These are phyloP conservation scores for Mormyrus proboscirostris DNA, from an alignment of 2,797 vertebrate genomes.

Conservation along the genomic window DNA sequence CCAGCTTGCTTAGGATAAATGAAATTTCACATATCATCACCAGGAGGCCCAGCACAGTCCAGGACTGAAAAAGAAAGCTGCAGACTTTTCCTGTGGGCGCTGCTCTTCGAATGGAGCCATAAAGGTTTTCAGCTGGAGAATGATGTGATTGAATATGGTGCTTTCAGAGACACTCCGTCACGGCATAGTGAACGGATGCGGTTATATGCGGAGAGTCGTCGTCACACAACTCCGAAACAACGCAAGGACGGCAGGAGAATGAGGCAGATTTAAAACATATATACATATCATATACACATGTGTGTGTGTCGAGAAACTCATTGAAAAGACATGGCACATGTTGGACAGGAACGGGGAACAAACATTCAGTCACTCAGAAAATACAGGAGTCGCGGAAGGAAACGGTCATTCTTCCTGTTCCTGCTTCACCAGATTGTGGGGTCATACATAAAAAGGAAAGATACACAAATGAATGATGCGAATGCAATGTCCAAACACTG, in stretches of 20 bases:
- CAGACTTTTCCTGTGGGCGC: background rate
- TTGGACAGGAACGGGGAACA: conserved; percentile 58
- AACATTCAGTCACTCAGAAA: conserved; percentile 55
- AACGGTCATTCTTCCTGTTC: conserved; percentile 61
- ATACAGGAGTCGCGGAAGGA: conserved; percentile 60
- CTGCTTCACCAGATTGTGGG: conserved; percentile 68
- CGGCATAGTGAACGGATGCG: conserved; percentile 36
- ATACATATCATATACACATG: conserved; percentile 72
- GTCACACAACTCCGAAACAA: conserved; percentile 41
- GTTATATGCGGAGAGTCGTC: conserved; percentile 28
- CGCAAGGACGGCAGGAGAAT: conserved; percentile 43
- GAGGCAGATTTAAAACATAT: conserved; percentile 59
- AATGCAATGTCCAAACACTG: conserved; percentile 65
- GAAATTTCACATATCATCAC: background rate
- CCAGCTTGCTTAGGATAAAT: background rate
- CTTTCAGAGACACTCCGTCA: conserved; percentile 36
- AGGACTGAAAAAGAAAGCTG: background rate
- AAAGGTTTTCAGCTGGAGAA: conserved; percentile 12
- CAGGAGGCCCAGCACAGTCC: background rate
- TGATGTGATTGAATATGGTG: conserved; percentile 36
- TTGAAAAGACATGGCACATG: conserved; percentile 64
- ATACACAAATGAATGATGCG: conserved; percentile 71
- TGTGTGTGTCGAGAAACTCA: conserved; percentile 63
- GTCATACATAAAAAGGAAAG: conserved; percentile 73
- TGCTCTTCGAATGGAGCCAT: background rate